Percentiles rank a stretch among this genome's conserved stretches.
These are phyloP conservation scores for Bovichtus variegatus DNA, from an alignment of 2,797 vertebrate genomes.

Conservation along the genomic window DNA sequence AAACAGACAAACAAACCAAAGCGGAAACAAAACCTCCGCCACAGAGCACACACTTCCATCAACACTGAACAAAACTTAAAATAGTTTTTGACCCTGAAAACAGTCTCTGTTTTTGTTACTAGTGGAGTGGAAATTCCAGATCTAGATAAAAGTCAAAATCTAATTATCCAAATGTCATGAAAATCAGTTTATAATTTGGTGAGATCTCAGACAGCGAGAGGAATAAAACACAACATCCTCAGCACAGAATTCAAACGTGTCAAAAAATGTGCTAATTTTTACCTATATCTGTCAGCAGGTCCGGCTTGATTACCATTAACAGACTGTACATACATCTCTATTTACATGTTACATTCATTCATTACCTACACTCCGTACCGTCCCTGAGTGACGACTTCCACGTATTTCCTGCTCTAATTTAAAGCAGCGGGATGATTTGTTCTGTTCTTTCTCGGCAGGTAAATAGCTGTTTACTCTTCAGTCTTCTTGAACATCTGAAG, in stretches of 20 bases:
- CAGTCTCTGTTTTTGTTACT: background rate
- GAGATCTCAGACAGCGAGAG: constrained; percentile 7
- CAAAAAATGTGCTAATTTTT: background rate
- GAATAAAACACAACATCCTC: constrained; percentile 17
- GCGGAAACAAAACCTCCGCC: too few species aligned
- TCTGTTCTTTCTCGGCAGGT: constrained; percentile 40
- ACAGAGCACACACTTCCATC: background rate
- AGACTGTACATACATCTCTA: constrained; percentile 14
- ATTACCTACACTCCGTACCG: constrained; percentile 47
- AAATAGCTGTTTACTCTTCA: constrained; percentile 48
- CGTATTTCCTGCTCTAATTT: constrained; percentile 58
- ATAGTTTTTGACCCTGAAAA: background rate
- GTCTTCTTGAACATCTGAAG: constrained; percentile 21
- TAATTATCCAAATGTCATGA: constrained; percentile 25
- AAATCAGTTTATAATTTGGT: constrained; percentile 17
- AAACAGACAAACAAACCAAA: too few species aligned
- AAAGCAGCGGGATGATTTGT: constrained; percentile 39
- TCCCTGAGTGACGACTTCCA: constrained; percentile 21
- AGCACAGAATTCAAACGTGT: background rate
- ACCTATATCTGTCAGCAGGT: background rate
- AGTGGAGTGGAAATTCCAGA: background rate
- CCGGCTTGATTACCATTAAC: background rate
- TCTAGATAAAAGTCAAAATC: background rate
- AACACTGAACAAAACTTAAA: background rate
- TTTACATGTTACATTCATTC: constrained; percentile 40